These are phyloP conservation scores for Hydractinia symbiolongicarpus DNA, from an alignment of 30 jellyfish, hydroid and myxozoan genomes.

Conservation along the genomic window DNA sequence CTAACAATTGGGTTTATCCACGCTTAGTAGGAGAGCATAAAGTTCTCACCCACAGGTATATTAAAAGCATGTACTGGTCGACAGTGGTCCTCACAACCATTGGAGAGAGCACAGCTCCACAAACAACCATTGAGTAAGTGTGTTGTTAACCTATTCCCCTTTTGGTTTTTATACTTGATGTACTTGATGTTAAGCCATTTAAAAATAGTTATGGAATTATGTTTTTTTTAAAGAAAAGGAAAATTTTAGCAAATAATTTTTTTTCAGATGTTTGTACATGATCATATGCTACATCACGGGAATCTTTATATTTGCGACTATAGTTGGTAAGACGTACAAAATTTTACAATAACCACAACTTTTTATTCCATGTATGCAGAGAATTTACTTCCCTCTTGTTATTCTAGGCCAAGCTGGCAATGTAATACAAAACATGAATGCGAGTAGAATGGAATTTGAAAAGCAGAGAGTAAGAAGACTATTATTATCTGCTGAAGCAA, in stretches of 20 bases:
- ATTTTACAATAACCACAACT: neutral
- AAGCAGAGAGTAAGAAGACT: conserved; percentile 59
- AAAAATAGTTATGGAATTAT: neutral
- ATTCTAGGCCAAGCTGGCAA: conserved; percentile 90
- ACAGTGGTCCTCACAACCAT: conserved; percentile 86
- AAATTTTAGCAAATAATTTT: neutral
- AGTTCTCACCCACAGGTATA: conserved; percentile 50
- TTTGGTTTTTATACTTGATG: neutral
- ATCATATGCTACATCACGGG: conserved; percentile 85
- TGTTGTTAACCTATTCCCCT: neutral
- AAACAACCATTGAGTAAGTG: conserved; percentile 76
- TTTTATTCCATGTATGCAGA: neutral
- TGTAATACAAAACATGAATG: conserved; percentile 80
- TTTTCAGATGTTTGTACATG: conserved; percentile 66
- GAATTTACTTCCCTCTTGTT: neutral
- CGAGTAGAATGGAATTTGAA: conserved; percentile 78
- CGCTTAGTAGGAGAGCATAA: conserved; percentile 33
- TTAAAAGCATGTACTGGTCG: conserved; percentile 85
- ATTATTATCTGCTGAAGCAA: neutral
- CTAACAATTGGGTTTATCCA: conserved; percentile 85
- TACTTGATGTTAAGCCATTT: neutral
- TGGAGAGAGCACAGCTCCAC: conserved; percentile 81
- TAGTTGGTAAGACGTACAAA: conserved; percentile 64
- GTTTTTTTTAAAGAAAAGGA: neutral
- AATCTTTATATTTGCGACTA: conserved; percentile 82